Evolutionary conservation across 2,797 vertebrate species (phyloP), one percentile per base, ranked within the genome.

Genomic region (Aythya fuligula): DNA sequence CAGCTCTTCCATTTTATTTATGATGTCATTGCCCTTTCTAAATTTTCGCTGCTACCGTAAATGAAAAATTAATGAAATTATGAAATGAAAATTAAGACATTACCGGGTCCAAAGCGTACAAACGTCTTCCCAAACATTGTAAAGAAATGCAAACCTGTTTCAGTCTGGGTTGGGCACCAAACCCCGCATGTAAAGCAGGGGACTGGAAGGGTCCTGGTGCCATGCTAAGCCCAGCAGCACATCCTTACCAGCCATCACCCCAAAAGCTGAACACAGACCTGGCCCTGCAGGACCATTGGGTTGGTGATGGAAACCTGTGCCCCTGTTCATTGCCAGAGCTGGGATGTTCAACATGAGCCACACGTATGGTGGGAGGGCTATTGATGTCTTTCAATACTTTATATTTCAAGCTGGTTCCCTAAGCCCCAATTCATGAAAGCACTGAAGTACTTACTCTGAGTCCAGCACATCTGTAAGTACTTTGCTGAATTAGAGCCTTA

Each of bases 401-500:
- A 6, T 32, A 25, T 70, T 74, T 85, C 38, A 67, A 92, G 62
- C 61, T 25, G 1, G 1, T 69, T 94, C 85, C 69, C 85, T 57
- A 65, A 87, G 54, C 58, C 36, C 30, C 0, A 16, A 91, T 92
- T 92, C 76, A 91, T 77, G 57, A 75, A 95, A 91, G 75, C 3
- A 0, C 64, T 83, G 34, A 85, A 93, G 43, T 10, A 17, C 49
- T 69, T 65, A 21, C 43, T 24, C 17, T 1, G 61, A 71, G 71
- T n/a, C 85, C 89, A 93, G 82, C 85, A 94, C 93, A 95, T 92
- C 85, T 91, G 92, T 78, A 89, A 94, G 85, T 56, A 80, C 87
- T 96, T 96, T 73, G 72, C 94, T 91, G 92, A 95, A 93, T 91
- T 94, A 96, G 65, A 94, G 58, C 76, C 83, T 94, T 95, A 92